Evolutionary conservation across 1,140 invertebrate genomes (phyloP), one percentile per base, ranked within the genome.

Genomic region (Eriosoma lanigerum): DNA sequence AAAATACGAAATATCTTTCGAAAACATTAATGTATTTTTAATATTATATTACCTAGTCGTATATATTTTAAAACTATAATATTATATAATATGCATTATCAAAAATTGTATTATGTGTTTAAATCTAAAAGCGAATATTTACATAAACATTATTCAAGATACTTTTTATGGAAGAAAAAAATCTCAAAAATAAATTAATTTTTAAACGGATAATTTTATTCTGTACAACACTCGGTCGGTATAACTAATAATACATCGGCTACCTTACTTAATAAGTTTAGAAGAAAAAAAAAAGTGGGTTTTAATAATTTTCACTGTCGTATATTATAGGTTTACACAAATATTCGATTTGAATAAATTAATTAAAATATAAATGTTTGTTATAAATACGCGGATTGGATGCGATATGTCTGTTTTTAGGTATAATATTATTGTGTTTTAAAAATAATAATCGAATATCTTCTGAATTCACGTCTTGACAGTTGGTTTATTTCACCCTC

Each of bases 161-260:
- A n/a, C n/a, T n/a, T n/a, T n/a, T n/a, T n/a, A n/a, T n/a, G n/a
- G n/a, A n/a, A n/a, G n/a, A n/a, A n/a, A n/a, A n/a, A n/a, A n/a
- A n/a, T n/a, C n/a, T n/a, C 56, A 15, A 58, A 13, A 58, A 1
- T 24, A 58, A 26, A 13, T 15, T 58, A 13, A 58, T 26, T 58
- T 58, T 58, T 58, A 58, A 58, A 24, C 54, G 32, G 13, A 8
- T 38, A 32, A 64, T 64, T 64, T 64, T 64, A 64, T 64, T 64
- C 29, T 1, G 26, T 32, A 29, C 29, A 10, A 64, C 60, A 38
- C 60, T 17, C n/a, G n/a, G n/a, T n/a, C n/a, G n/a, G n/a, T n/a
- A n/a, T n/a, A n/a, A n/a, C n/a, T n/a, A n/a, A n/a, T n/a, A n/a
- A n/a, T n/a, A n/a, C n/a, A n/a, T n/a, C n/a, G n/a, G n/a, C n/a